Percentiles rank a stretch among this genome's conserved stretches.
Conservation (phyloP, 2,888 invertebrate genomes). For the Tenthredo livida region DNA sequence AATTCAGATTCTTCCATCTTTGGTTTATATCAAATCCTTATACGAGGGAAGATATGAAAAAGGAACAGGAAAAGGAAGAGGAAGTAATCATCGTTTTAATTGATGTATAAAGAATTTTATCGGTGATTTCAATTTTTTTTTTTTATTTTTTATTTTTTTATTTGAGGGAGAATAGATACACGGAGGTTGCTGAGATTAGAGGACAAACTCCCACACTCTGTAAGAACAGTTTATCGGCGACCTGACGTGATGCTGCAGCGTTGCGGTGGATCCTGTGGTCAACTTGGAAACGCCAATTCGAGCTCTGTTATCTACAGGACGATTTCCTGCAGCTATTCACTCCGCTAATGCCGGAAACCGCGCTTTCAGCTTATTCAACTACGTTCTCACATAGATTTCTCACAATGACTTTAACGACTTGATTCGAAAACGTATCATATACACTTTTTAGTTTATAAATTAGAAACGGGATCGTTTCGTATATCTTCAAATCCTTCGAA, state of each 20-base stretch:
- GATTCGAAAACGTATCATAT: neutral
- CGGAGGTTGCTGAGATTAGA: slow-evolving; percentile 21
- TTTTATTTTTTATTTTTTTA: neutral
- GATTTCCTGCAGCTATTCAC: slow-evolving; percentile 38
- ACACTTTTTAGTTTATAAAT: neutral
- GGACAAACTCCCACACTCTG: slow-evolving; percentile 52
- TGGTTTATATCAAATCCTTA: neutral
- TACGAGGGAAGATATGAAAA: neutral
- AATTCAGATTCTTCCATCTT: slow-evolving; percentile 6
- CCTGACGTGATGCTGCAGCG: slow-evolving; percentile 24
- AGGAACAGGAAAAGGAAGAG: neutral
- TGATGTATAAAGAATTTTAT: neutral
- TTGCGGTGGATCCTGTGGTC: slow-evolving; percentile 46
- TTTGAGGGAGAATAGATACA: neutral
- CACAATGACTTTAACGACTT: neutral
- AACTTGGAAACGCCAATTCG: slow-evolving; percentile 44
- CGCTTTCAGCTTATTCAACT: neutral
- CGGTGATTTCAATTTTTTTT: neutral
- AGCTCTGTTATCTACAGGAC: slow-evolving; percentile 48
- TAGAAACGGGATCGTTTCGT: neutral
- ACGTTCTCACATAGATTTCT: slow-evolving; percentile 14
- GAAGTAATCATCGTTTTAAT: neutral
- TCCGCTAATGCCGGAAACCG: slow-evolving; percentile 31
- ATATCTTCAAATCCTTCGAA: neutral
- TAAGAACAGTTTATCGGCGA: slow-evolving; percentile 45